Base-by-base conservation (phyloP, 37 sponge, comb jelly and placozoan species). In the Petrosia ficiformis region DNA sequence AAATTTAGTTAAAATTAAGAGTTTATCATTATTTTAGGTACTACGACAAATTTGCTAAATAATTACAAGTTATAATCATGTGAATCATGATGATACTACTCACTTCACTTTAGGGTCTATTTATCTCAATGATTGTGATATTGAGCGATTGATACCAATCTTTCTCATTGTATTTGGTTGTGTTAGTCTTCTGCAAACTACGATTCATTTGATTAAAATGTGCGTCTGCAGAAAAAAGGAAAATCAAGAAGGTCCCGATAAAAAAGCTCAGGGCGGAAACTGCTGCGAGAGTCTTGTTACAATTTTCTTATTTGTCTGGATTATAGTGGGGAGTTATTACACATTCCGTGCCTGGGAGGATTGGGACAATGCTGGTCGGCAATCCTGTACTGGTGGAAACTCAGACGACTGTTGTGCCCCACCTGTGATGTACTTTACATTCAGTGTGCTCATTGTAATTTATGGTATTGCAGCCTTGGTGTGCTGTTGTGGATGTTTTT, bases 101-200 rank as follows among this genome's bases (percentile, higher is more conserved):
- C 14, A 8, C 54, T 48, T n/a, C 73, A 37, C 14, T 8, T 19
- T 24, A 87, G 88, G 88, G 26, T 42, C 79, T 26, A 41, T 88
- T 8, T 73, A 82, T 38, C 42, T 82, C 2, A 30, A 73, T 58
- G n/a, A 68, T 21, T 88, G 88, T 78, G 42, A 26, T 5, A 24
- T 22, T 24, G 58, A 39, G 16, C n/a, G 40, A 0, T 36, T 39
- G 8, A 82, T 88, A 31, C 88, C 88, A 33, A 77, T 82, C 37
- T 88, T 77, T 73, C 68, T 88, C 29, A 82, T 88, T 30, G 88
- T 88, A 33, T 82, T 82, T 74, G 88, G 88, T 0, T 65, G 52
- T 28, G 72, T 82, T 0, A 68, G 83, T 21, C 73, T 88, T 30
- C 34, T 74, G 1, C 78, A 82, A 40, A 82, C 83, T 4, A 14